Evolutionary conservation across 2,888 invertebrate genomes (phyloP).

Genomic region (Ectobius pallidus): DNA sequence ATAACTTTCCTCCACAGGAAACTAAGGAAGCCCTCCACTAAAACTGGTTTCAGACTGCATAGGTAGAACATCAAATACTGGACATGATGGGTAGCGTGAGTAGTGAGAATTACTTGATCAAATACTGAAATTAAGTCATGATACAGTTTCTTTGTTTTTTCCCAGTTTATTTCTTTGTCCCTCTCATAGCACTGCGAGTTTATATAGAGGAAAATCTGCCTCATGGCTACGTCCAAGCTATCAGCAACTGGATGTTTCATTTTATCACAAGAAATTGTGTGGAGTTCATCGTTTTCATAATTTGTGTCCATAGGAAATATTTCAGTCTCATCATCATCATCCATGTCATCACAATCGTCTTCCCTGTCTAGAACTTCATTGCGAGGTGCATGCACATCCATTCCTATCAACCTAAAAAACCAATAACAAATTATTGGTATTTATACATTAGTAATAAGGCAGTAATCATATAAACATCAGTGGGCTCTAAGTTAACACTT

Average conservation of each 20-base stretch:
- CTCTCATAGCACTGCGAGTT: constrained; percentile 62
- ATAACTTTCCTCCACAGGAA: constrained; percentile 77
- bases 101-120: constrained; percentile 80
- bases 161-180: constrained; percentile 57
- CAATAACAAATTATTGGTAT: no score
- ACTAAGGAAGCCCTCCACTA: constrained; percentile 70
- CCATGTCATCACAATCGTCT: constrained; percentile 61
- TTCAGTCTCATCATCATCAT: constrained; percentile 54
- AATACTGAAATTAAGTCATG: constrained; percentile 71
- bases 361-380: constrained; percentile 59
- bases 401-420: constrained; percentile 66
- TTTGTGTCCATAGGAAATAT: constrained; percentile 52
- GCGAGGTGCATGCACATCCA: constrained; percentile 75
- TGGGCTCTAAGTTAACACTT: no score
- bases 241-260: constrained; percentile 65
- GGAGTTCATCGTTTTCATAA: constrained; percentile 48
- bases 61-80: constrained; percentile 79
- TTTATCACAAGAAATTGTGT: not conserved
- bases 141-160: constrained; percentile 66
- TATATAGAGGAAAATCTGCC: constrained; percentile 73
- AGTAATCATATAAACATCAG: no score
- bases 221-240: constrained; percentile 79
- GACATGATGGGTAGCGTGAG: constrained; percentile 79
- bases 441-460: no score
- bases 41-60: constrained; percentile 66